Conservation (phyloP, 2,888 invertebrate species). For the Gryllus longicercus region DNA sequence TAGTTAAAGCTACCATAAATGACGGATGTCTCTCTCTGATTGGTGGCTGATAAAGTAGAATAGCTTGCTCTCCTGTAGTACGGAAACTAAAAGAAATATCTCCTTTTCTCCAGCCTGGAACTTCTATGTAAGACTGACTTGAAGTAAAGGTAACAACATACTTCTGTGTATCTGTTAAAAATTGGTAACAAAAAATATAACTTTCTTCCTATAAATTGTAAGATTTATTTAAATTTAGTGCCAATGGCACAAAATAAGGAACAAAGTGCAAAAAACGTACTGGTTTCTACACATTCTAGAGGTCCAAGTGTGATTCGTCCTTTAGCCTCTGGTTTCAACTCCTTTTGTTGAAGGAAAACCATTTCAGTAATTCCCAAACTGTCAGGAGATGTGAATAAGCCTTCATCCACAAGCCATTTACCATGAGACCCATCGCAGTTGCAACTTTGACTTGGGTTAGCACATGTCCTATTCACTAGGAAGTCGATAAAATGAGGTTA, state of each 20-base stretch:
- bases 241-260: not conserved
- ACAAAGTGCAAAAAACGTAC: slow-evolving; percentile 55
- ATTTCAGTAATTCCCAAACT: slow-evolving; percentile 87
- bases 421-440: slow-evolving; percentile 82
- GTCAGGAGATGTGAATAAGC: slow-evolving; percentile 72
- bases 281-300: slow-evolving; percentile 90
- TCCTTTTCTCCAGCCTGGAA: slow-evolving; percentile 89
- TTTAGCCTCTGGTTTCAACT: slow-evolving; percentile 75
- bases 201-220: not conserved
- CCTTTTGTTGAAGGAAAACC: slow-evolving; percentile 83
- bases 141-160: slow-evolving; percentile 93
- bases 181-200: slow-evolving; percentile 39
- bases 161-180: slow-evolving; percentile 72
- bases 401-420: slow-evolving; percentile 87
- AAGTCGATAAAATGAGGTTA: slow-evolving; percentile 2
- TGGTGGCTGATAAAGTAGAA: slow-evolving; percentile 85
- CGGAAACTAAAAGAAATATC: slow-evolving; percentile 90
- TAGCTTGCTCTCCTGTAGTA: slow-evolving; percentile 85
- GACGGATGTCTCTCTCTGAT: slow-evolving; percentile 85
- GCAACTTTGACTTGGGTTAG: slow-evolving; percentile 54
- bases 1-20: slow-evolving; percentile 86
- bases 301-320: slow-evolving; percentile 87
- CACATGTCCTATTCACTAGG: slow-evolving; percentile 59
- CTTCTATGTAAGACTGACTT: slow-evolving; percentile 86
- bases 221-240: not conserved